Evolutionary conservation across 2,797 vertebrate species (phyloP), one percentile per base, ranked within the genome.

Genomic region (Pseudopleuronectes americanus): DNA sequence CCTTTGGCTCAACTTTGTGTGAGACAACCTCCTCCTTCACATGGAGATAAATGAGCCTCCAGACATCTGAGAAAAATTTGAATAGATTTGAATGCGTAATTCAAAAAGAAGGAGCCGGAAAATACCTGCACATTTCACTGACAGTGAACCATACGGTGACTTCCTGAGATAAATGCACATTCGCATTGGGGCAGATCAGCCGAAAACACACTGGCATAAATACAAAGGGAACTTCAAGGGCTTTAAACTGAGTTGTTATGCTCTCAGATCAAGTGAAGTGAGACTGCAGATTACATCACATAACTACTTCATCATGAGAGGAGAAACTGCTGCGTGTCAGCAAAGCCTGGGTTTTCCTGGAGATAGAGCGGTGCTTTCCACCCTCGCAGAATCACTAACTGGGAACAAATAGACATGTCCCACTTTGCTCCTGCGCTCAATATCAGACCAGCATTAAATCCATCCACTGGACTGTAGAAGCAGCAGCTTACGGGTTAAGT

Each of bases 31-130:
- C 62, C 48, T 67, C 76, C 21, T 75, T 83, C 58, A 73, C 78
- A 68, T 71, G 58, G 83, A 71, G 90, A 87, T 80, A 70, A 84
- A 89, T 82, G 61, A 66, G 79, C 55, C 73, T 80, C 54, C 59
- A 68, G 67, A 84, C 70, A 60, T 76, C 64, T 61, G 36, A 80
- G 47, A 3, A 47, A 47, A 74, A 62, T 12, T 0, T 23, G 23
- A 72, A 76, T 60, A 48, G 21, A 68, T 79, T 53, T 77, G 16
- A 72, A 57, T 54, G 64, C 31, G 31, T 57, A 62, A 81, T 56
- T 67, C 19, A n/a, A 6, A 26, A 26, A 14, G 10, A 36, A 60
- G 17, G 47, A 48, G 47, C 47, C 12, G 31, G 52, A 64, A 57
- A 55, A 63, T 17, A 13, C 10, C 21, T 7, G 24, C 2, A 48